Base-by-base conservation (phyloP, 2,888 invertebrate species). In the Perdita meconis region DNA sequence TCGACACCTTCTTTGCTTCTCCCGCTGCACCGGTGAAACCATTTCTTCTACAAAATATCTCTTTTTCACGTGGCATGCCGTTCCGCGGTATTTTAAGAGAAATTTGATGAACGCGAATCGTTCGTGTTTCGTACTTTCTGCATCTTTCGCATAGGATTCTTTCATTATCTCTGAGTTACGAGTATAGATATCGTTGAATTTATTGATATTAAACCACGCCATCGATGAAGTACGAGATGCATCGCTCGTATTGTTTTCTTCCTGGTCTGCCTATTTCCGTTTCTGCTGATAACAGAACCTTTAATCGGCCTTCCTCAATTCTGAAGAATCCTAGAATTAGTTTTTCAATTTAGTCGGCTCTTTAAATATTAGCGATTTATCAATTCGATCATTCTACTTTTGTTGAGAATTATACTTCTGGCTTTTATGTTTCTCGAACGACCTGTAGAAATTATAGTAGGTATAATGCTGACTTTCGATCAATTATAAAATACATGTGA, bases 171-270 rank as follows among this genome's bases (percentile, higher is more conserved):
- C 5, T n/a, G n/a, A n/a, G 44, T 44, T 12, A 16, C 30, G 24
- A 3, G 53, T 30, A 42, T 57, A 73, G 73, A 63, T 67, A 76
- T n/a, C 56, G 16, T 13, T 38, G 26, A 67, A 73, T 76, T 76
- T 73, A 76, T 77, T 22, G 50, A 69, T 70, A 47, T 40, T 30
- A 34, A 47, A 22, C 38, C 65, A 6, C 47, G 19, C 16, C 22
- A 44, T 1, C 55, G 57, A 66, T 10, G 70, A 34, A 40, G 5
- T 57, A 47, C 55, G n/a, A 44, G 16, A 38, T 36, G 5, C 22
- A 13, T 5, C 10, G 10, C 0, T 56, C 19, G 44, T 44, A 44
- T 51, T 57, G 44, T 60, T 38, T 68, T 40, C 13, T 19, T 44
- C 42, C 42, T 36, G 24, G 8, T 2, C 57, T 34, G 38, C n/a